Base-by-base conservation (phyloP, 2,888 invertebrate species). In the Nezara viridula region DNA sequence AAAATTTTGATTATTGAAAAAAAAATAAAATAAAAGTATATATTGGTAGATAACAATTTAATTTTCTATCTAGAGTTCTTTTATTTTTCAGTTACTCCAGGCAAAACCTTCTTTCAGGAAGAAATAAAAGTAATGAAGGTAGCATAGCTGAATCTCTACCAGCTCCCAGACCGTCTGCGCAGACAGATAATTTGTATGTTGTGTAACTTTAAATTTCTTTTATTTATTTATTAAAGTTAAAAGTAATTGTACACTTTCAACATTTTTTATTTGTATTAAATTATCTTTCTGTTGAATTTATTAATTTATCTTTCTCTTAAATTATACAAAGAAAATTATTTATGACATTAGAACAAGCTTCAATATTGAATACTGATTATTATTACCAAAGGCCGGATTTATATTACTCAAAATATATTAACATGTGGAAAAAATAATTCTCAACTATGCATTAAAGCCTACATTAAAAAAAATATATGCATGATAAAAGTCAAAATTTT, bases 21-120 rank as follows among this genome's bases (percentile, higher is more conserved):
- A n/a, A n/a, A n/a, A n/a, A n/a, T n/a, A n/a, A n/a, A n/a, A n/a
- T n/a, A n/a, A n/a, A n/a, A n/a, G n/a, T n/a, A n/a, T n/a, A n/a
- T n/a, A n/a, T 27, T 60, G 6, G 27, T 27, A 27, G 24, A n/a
- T n/a, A n/a, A n/a, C n/a, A n/a, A n/a, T 60, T 81, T n/a, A 12
- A 0, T n/a, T 81, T 77, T 44, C n/a, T n/a, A 77, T 2, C 24
- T 14, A 24, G 10, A 52, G 14, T 27, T 49, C n/a, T 37, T 86
- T 55, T 88, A 44, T 77, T 87, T 94, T 94, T 89, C 94, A 97
- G 97, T 93, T 97, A 98, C 93, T 97, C 98, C 60, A 95, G 97
- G 88, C 98, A 98, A 94, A 98, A 98, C 93, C 95, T 97, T 90
- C 94, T 98, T 85, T 97, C 96, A 73, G 95, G 95, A 89, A 95